Conservation (phyloP, 2,888 invertebrate species). For the Cosmopolites sordidus region DNA sequence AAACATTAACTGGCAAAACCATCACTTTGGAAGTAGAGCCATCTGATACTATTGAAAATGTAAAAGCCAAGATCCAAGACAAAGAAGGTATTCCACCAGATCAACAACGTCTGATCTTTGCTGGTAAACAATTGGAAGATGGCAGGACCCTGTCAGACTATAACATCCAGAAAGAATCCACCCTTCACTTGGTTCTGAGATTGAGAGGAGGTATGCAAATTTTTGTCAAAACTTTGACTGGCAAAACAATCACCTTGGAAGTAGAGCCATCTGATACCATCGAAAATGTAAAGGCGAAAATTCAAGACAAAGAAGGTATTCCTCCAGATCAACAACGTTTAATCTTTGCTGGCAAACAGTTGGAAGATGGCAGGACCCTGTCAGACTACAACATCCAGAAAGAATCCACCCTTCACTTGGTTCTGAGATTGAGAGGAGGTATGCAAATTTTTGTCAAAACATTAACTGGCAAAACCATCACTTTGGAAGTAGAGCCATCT, state of each 20-base stretch:
- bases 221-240: constrained; percentile 91
- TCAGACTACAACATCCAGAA: constrained; percentile 89
- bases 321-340: constrained; percentile 87
- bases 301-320: constrained; percentile 88
- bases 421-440: constrained; percentile 90
- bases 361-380: constrained; percentile 87
- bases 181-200: constrained; percentile 21
- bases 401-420: constrained; percentile 92
- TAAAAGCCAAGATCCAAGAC: constrained; percentile 58
- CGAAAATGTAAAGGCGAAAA: constrained; percentile 92
- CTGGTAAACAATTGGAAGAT: constrained; percentile 67
- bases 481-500: constrained; percentile 86
- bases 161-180: constrained; percentile 91
- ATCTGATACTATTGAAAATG: constrained; percentile 60
- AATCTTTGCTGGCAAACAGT: constrained; percentile 90
- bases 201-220: constrained; percentile 74
- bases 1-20: constrained; percentile 56
- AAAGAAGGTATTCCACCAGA: constrained; percentile 57
- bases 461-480: constrained; percentile 89
- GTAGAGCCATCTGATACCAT: constrained; percentile 91
- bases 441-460: constrained; percentile 99
- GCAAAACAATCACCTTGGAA: constrained; percentile 89
- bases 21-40: constrained; percentile 57
- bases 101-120: constrained; percentile 60
- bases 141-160: constrained; percentile 78